phyloP scores from a whole-genome alignment of 53 echinoderm and acorn worm species.

The Holothuria scabra region DNA sequence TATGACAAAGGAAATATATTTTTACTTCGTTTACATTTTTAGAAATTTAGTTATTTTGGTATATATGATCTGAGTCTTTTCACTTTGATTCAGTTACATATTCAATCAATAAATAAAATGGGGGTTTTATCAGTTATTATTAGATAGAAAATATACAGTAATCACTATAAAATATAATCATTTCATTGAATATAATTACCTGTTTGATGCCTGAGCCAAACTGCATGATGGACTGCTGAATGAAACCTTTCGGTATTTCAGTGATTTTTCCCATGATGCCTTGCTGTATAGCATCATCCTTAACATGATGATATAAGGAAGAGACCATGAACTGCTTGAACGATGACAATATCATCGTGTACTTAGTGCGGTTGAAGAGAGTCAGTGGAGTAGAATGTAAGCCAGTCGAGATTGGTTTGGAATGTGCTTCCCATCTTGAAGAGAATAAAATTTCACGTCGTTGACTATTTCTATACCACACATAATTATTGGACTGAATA shows the following conservation, averaged over 20 bases:
- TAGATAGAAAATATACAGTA: too few relatives aligned
- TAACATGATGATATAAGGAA: slow-evolving; percentile 26
- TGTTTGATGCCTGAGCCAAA: slow-evolving; percentile 54
- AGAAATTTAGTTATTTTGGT: too few relatives aligned
- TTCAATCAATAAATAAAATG: too few relatives aligned
- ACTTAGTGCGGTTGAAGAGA: slow-evolving; percentile 23
- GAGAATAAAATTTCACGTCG: not conserved
- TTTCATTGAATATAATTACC: not conserved
- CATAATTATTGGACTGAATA: too few relatives aligned
- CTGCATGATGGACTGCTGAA: slow-evolving; percentile 23
- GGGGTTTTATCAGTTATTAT: too few relatives aligned
- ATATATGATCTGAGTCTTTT: too few relatives aligned
- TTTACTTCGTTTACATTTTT: too few relatives aligned
- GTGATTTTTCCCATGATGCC: slow-evolving; percentile 47
- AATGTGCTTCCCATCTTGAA: not conserved
- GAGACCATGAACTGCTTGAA: slow-evolving; percentile 50
- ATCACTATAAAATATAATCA: too few relatives aligned
- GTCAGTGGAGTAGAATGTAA: slow-evolving; percentile 21
- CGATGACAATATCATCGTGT: slow-evolving; percentile 40
- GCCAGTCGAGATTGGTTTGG: slow-evolving; percentile 20
- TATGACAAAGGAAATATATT: too few relatives aligned
- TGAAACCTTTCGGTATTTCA: slow-evolving; percentile 47
- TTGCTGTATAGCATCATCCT: slow-evolving; percentile 20
- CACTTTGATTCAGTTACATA: too few relatives aligned
- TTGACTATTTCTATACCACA: too few relatives aligned